Evolutionary conservation across 2,113 vertebrate species (phyloP).

Genomic region (Nyctereutes procyonoides): DNA sequence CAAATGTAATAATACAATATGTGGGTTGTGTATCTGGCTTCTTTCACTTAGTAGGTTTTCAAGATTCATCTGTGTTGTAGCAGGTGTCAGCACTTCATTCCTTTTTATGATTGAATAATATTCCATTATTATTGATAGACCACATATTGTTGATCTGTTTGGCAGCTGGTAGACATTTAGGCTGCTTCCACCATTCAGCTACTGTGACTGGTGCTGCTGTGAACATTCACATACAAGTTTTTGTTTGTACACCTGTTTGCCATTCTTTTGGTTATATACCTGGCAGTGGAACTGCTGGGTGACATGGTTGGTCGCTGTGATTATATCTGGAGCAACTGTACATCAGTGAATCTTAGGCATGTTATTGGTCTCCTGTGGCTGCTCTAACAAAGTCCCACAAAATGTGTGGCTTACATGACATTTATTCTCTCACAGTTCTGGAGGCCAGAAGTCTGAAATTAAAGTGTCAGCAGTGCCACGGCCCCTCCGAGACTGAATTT

Average conservation of each 20-base stretch:
- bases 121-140: background rate
- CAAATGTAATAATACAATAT: background rate
- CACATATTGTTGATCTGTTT: conserved; percentile 3
- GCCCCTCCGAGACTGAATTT: background rate
- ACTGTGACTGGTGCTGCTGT: background rate
- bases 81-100: background rate
- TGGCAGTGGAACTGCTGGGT: background rate
- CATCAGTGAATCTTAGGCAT: conserved; percentile 3
- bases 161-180: background rate
- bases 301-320: background rate
- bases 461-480: background rate
- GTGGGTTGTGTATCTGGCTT: background rate
- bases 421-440: background rate
- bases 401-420: background rate
- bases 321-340: background rate
- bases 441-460: background rate
- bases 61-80: background rate
- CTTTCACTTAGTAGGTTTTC: conserved; percentile 18
- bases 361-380: background rate
- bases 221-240: background rate
- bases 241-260: background rate
- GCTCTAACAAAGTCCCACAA: background rate
- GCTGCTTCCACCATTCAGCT: background rate
- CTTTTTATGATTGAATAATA: background rate
- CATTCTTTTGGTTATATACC: background rate